Conservation (phyloP, 1,140 invertebrate species). For the Lithobius niger region DNA sequence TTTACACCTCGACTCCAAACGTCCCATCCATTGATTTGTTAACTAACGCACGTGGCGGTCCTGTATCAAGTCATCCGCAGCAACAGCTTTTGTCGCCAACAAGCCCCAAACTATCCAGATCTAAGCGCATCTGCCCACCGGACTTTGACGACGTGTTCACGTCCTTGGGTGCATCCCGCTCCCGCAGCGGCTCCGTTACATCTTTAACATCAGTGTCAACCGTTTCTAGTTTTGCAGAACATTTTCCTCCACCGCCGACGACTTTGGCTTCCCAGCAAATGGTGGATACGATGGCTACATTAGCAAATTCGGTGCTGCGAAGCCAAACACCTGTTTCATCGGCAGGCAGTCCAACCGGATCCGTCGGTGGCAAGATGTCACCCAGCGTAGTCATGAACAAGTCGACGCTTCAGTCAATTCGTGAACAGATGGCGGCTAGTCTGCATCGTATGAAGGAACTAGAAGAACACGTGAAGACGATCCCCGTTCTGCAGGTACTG, state of each 20-base stretch:
- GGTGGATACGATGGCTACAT: slow-evolving; percentile 18
- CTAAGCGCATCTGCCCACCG: slow-evolving; percentile 12
- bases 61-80: too few relatives aligned
- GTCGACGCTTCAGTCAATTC: slow-evolving; percentile 39
- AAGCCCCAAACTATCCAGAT: slow-evolving; percentile 19
- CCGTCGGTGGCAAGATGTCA: slow-evolving; percentile 21
- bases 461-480: slow-evolving; percentile 67
- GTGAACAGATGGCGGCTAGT: slow-evolving; percentile 62
- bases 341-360: slow-evolving; percentile 13
- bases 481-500: slow-evolving; percentile 61
- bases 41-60: neutral
- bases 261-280: slow-evolving; percentile 16
- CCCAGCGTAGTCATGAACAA: slow-evolving; percentile 13
- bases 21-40: slow-evolving; percentile 1
- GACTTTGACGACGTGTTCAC: slow-evolving; percentile 8
- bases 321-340: slow-evolving; percentile 12
- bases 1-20: slow-evolving; percentile 1
- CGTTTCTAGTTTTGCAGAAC: slow-evolving; percentile 11
- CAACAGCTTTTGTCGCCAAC: too few relatives aligned
- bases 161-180: neutral
- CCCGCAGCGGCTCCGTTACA: slow-evolving; percentile 16
- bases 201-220: slow-evolving; percentile 17
- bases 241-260: neutral
- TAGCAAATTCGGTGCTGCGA: slow-evolving; percentile 6
- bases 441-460: slow-evolving; percentile 60